Conservation (phyloP, 1,140 invertebrate genomes). For the Ceratosolen fusciceps region DNA sequence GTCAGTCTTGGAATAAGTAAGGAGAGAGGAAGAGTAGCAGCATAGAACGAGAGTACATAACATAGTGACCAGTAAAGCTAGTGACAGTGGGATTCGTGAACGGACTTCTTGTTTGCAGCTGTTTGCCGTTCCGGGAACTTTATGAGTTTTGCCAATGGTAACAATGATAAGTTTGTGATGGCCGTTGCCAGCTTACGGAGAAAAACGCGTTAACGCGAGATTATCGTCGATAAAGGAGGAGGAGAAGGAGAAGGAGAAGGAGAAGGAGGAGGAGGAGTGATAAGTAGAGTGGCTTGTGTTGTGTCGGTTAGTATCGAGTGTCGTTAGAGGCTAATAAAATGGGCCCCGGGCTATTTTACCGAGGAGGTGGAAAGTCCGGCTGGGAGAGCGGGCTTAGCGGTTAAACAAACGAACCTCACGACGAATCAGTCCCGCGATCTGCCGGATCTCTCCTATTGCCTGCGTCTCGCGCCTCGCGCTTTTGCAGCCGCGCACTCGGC, state of each 20-base stretch:
- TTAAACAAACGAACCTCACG: not conserved
- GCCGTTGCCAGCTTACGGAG: slow-evolving; percentile 59
- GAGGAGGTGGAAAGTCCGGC: too few species aligned
- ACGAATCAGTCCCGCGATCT: not conserved
- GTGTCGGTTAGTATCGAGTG: not conserved
- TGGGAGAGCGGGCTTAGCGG: not conserved
- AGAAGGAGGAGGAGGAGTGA: not conserved
- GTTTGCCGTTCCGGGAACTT: slow-evolving; percentile 55
- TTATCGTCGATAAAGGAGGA: too few species aligned
- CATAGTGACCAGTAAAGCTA: slow-evolving; percentile 6
- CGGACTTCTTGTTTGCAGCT: slow-evolving; percentile 6
- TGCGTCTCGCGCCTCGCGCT: slow-evolving; percentile 19
- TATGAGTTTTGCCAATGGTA: slow-evolving; percentile 64
- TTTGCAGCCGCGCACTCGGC: slow-evolving; percentile 30
- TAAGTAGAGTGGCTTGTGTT: too few species aligned
- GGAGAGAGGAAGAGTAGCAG: not conserved
- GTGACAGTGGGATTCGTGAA: slow-evolving; percentile 1
- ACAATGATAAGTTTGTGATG: slow-evolving; percentile 69
- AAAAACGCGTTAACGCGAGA: slow-evolving; percentile 43
- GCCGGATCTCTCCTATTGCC: slow-evolving; percentile 1
- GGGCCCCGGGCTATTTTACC: too few species aligned
- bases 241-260: too few species aligned
- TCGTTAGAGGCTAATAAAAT: not conserved
- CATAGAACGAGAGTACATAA: not conserved
- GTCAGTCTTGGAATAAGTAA: not conserved